phyloP scores from a whole-genome alignment of 1,140 invertebrate genomes.

The Polypedilum vanderplanki region DNA sequence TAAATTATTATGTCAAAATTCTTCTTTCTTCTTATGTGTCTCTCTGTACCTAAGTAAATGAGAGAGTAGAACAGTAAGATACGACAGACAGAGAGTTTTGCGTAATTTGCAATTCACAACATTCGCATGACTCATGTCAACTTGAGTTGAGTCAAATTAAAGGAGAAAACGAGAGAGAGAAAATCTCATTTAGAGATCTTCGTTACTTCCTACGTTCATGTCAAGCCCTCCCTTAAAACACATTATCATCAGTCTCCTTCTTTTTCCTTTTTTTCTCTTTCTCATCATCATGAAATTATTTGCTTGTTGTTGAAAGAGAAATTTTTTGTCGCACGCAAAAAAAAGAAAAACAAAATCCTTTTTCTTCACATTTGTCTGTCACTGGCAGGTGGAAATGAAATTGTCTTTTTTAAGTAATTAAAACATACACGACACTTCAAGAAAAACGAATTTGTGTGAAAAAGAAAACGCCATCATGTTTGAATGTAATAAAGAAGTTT shows the following conservation, averaged over 20 bases:
- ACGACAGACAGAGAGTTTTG: neutral
- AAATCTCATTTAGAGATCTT: neutral
- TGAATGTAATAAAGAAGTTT: no score
- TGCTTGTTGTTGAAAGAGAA: neutral
- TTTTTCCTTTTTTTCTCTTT: neutral
- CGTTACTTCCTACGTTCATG: neutral
- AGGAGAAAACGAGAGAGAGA: neutral
- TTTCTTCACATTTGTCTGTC: neutral
- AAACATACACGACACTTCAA: neutral
- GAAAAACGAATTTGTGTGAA: neutral
- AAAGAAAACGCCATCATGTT: neutral
- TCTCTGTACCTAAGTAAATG: no score
- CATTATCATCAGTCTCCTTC: neutral
- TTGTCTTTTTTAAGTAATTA: neutral
- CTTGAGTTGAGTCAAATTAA: neutral
- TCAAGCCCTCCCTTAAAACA: no score
- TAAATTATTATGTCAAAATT: conserved; percentile 10
- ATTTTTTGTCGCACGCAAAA: neutral
- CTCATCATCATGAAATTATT: neutral
- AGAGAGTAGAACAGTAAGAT: no score
- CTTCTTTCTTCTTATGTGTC: neutral
- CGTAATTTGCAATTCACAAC: neutral
- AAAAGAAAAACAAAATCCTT: neutral
- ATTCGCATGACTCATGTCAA: conserved; percentile 4
- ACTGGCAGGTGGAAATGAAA: neutral